Evolutionary conservation across 2,113 vertebrate species (phyloP), one percentile per base, ranked within the genome.

Genomic region (Oxyruncus cristatus): DNA sequence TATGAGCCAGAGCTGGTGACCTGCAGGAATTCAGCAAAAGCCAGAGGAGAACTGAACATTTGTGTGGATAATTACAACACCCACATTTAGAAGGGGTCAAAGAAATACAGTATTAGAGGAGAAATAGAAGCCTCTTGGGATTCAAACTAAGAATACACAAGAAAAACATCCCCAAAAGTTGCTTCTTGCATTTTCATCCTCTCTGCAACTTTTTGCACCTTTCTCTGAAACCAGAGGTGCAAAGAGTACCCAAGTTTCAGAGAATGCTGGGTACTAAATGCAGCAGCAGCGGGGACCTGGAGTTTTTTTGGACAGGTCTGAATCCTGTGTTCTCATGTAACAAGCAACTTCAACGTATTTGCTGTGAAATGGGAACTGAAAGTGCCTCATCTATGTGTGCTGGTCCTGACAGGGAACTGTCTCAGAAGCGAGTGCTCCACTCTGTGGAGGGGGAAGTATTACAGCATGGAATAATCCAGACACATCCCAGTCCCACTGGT

Each of bases 1-100:
- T 22, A 82, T 19, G 71, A 97, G 91, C 71, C 78, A 76, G 78
- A 66, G 66, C 78, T 78, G 71, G 67, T 85, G 92, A 93, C 94
- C 94, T 97, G 90, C 94, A 93, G 90, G 78, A 76, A 85, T 85
- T 65, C 68, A 79, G 78, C 3, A 24, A 50, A 22, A 95, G 90
- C 39, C 42, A 74, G 89, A 89, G 78, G 62, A 82, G 62, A 93
- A 74, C 26, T 18, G 85, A 92, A 71, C 44, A 1, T 92, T 88
- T 71, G 16, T 63, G 68, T 77, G 50, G 76, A 47, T 84, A 91
- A 95, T 95, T 67, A 91, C 42, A 81, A 88, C 0, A 11, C 27
- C 39, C 68, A 56, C 52, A 44, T 91, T 95, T 71, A 91, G 68
- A 81, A 95, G 17, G 32, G 83, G 95, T 81, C 73, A 89, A 35